Conservation (phyloP, 2,113 vertebrate genomes). For the Cyprinodon tularosa region DNA sequence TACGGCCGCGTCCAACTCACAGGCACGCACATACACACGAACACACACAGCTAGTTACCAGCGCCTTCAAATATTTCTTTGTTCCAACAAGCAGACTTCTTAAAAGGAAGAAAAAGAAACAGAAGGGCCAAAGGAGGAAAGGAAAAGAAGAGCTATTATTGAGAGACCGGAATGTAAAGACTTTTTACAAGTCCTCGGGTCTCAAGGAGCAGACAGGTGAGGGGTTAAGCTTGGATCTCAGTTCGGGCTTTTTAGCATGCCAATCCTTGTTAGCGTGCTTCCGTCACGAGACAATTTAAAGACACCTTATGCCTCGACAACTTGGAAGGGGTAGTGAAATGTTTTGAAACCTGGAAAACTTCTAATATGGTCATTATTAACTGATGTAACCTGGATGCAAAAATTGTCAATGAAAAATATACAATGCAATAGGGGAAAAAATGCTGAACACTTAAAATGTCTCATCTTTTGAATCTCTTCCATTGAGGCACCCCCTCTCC, state of each 20-base stretch:
- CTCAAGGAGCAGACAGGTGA: slow-evolving; percentile 66
- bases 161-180: slow-evolving; percentile 63
- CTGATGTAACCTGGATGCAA: not conserved
- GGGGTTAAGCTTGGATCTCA: slow-evolving; percentile 57
- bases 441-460: slow-evolving; percentile 27
- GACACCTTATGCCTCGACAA: not conserved
- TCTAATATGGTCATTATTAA: not conserved
- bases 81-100: slow-evolving; percentile 74
- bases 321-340: not conserved
- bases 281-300: slow-evolving; percentile 18
- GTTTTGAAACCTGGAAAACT: not conserved
- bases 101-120: slow-evolving; percentile 59
- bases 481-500: slow-evolving; percentile 42
- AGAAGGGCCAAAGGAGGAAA: slow-evolving; percentile 40
- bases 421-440: slow-evolving; percentile 4
- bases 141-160: slow-evolving; percentile 63
- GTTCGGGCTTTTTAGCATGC: slow-evolving; percentile 36
- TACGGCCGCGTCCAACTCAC: slow-evolving; percentile 52
- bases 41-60: slow-evolving; percentile 56
- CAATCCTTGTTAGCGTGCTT: slow-evolving; percentile 39
- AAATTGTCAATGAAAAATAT: not conserved
- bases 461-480: slow-evolving; percentile 40
- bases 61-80: slow-evolving; percentile 76
- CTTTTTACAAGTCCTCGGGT: slow-evolving; percentile 45
- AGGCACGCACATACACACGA: slow-evolving; percentile 7